Evolutionary conservation across 2,888 invertebrate genomes (phyloP).

Genomic region (Drosophila emarginata): DNA sequence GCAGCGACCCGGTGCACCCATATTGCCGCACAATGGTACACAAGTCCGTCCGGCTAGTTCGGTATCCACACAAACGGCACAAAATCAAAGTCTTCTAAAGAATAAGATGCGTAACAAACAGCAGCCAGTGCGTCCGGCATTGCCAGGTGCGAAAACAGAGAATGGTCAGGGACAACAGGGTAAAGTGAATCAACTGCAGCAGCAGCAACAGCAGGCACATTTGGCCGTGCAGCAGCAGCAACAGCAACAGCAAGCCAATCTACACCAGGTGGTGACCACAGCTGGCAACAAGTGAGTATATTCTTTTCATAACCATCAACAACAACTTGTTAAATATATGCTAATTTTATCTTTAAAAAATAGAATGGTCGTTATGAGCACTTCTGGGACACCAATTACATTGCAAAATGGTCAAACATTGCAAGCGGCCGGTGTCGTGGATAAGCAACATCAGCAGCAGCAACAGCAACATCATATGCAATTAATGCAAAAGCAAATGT

Average conservation of each 20-base stretch:
- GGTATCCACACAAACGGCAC: slow-evolving; percentile 91
- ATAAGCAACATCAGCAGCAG: slow-evolving; percentile 79
- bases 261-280: slow-evolving; percentile 83
- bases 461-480: slow-evolving; percentile 69
- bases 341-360: not conserved
- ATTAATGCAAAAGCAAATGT: slow-evolving; percentile 75
- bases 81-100: slow-evolving; percentile 81
- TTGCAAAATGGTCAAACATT: slow-evolving; percentile 80
- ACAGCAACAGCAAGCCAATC: slow-evolving; percentile 73
- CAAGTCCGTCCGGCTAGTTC: slow-evolving; percentile 90
- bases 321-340: not conserved
- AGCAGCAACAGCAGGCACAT: slow-evolving; percentile 62
- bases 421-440: slow-evolving; percentile 79
- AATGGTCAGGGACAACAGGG: slow-evolving; percentile 85
- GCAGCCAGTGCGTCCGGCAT: slow-evolving; percentile 87
- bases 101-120: slow-evolving; percentile 88
- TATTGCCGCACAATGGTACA: slow-evolving; percentile 85
- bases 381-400: slow-evolving; percentile 80
- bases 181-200: slow-evolving; percentile 76
- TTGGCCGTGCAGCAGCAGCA: slow-evolving; percentile 64
- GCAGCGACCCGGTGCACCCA: slow-evolving; percentile 82
- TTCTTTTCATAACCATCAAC: not conserved
- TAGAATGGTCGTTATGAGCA: slow-evolving; percentile 83
- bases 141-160: slow-evolving; percentile 85
- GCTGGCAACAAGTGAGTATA: slow-evolving; percentile 83